These are phyloP conservation scores for Sipunculus nudus DNA, from an alignment of 2,888 invertebrate genomes.

Conservation along the genomic window DNA sequence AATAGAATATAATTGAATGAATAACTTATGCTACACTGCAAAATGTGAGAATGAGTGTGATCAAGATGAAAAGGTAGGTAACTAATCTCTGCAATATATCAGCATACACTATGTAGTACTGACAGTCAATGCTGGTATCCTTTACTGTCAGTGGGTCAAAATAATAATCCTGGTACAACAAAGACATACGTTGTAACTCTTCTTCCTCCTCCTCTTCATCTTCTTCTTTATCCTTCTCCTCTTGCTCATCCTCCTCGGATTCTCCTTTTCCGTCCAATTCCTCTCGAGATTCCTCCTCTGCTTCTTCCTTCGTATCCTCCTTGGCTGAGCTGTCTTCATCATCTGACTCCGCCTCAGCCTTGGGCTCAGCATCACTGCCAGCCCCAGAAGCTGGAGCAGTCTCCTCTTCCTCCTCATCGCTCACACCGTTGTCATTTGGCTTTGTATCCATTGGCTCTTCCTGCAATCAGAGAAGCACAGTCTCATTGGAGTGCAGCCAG, in stretches of 20 bases:
- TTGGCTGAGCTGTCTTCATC: not conserved
- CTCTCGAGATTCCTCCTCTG: slow-evolving; percentile 4
- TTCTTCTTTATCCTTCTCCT: slow-evolving; percentile 16
- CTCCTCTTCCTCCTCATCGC: slow-evolving; percentile 4
- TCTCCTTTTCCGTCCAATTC: not conserved
- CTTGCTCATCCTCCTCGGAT: slow-evolving; percentile 3
- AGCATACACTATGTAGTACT: too few species aligned
- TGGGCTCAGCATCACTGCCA: not conserved
- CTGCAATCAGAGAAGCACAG: too few species aligned
- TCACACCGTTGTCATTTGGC: not conserved
- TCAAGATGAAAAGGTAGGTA: too few species aligned
- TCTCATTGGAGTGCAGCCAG: too few species aligned
- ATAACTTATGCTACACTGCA: too few species aligned
- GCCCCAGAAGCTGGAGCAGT: not conserved
- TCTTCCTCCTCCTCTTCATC: slow-evolving; percentile 16
- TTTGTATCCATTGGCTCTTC: too few species aligned
- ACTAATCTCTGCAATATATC: too few species aligned
- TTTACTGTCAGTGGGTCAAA: too few species aligned
- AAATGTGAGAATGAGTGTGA: too few species aligned
- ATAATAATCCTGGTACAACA: too few species aligned
- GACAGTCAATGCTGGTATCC: too few species aligned
- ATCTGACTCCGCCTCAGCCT: not conserved
- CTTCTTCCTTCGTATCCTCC: slow-evolving; percentile 6
- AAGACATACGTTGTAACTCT: slow-evolving; percentile 1
- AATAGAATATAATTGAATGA: too few species aligned